Base-by-base conservation (phyloP, 2,888 invertebrate species). In the Cheilosia soror region DNA sequence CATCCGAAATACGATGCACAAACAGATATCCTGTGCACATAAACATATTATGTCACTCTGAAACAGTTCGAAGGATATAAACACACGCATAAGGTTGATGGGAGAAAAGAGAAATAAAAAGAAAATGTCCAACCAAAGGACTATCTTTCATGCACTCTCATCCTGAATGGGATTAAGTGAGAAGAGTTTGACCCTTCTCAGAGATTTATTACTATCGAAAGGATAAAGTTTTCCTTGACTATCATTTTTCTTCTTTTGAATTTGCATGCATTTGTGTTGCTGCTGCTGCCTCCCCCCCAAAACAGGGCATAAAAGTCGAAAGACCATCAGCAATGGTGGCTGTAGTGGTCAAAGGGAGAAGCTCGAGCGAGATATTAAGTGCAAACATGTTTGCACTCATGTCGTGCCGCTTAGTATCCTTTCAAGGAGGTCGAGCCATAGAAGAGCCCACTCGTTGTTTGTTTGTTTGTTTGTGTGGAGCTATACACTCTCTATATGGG, bases 151-250 rank as follows among this genome's bases (percentile, higher is more conserved):
- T 79, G 79, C 66, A 79, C 72, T 79, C 65, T 66, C 72, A 44
- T 79, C 72, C 60, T 79, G 79, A 73, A 79, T 72, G 72, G 79
- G 79, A 79, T 79, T 79, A 79, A 79, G 79, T 79, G 72, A 72
- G 79, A 72, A 65, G 79, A 79, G 66, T 66, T 79, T 79, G 79
- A 79, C 79, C 79, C 79, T 79, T 72, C 53, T 79, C 79, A 27
- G 66, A 73, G 79, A 79, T 79, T 79, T 79, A 79, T 79, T 79
- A 79, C 79, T 79, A 60, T 73, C 79, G 58, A 79, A 79, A 72
- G 79, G 79, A 79, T 79, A 53, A 79, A 79, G 42, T 79, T 79
- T 79, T 79, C 63, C 65, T 60, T 40, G 53, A 60, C 51, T 53
- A 66, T 73, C 37, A 78, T 71, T 72, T 72, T 79, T 71, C 15